These are phyloP conservation scores for Toxotes chatareus DNA, from an alignment of 2,113 vertebrate genomes.

Conservation along the genomic window DNA sequence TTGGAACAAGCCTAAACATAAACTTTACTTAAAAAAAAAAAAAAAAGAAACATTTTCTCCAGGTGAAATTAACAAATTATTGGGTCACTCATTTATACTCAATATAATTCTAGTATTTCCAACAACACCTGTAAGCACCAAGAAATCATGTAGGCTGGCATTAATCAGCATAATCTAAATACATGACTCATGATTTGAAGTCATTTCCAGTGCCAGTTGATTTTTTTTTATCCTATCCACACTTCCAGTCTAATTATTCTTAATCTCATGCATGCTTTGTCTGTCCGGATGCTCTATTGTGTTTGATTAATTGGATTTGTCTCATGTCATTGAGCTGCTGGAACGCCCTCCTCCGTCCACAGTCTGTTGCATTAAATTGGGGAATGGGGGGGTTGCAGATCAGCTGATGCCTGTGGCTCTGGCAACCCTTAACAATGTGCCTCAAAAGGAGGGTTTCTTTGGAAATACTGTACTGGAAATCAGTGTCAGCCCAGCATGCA, in stretches of 20 bases:
- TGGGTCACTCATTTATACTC: too few relatives aligned
- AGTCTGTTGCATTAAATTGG: constrained; percentile 28
- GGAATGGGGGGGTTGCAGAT: neutral
- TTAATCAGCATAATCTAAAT: neutral
- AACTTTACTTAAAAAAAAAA: too few relatives aligned
- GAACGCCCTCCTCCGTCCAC: constrained; percentile 8
- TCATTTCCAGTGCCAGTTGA: constrained; percentile 6
- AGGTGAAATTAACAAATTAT: too few relatives aligned
- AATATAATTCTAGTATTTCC: too few relatives aligned
- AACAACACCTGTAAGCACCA: too few relatives aligned
- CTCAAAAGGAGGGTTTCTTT: neutral
- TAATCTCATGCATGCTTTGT: constrained; percentile 1
- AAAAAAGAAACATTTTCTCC: too few relatives aligned
- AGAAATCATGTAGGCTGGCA: too few relatives aligned
- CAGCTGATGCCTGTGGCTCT: constrained; percentile 27
- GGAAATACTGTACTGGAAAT: too few relatives aligned
- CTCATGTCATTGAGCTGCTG: constrained; percentile 14
- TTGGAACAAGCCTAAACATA: too few relatives aligned
- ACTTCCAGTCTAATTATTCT: constrained; percentile 29
- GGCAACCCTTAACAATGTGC: neutral
- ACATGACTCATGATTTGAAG: neutral
- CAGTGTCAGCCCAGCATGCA: too few relatives aligned
- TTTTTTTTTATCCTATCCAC: constrained; percentile 7
- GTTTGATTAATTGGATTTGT: constrained; percentile 52
- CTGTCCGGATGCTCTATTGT: constrained; percentile 11